These are phyloP conservation scores for Tillus elongatus DNA, from an alignment of 2,888 invertebrate species.

Conservation along the genomic window DNA sequence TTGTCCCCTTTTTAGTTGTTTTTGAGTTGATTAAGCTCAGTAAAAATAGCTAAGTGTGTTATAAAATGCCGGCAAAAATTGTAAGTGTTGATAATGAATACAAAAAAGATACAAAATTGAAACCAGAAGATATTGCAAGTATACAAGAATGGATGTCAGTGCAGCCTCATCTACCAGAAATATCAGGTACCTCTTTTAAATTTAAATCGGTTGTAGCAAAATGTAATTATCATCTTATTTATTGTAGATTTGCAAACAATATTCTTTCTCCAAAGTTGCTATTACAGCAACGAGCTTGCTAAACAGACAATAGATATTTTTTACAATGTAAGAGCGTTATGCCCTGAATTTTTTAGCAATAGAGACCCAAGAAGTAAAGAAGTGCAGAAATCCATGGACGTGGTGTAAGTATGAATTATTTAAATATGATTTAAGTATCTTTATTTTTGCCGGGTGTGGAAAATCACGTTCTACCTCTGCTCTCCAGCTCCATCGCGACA, in stretches of 20 bases:
- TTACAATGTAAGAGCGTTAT: conserved; percentile 55
- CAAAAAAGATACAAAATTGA: neutral
- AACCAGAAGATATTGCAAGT: neutral
- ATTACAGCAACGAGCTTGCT: conserved; percentile 54
- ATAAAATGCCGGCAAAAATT: neutral
- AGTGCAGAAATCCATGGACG: conserved; percentile 39
- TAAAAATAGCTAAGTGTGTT: too few species aligned
- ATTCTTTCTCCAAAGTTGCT: conserved; percentile 54
- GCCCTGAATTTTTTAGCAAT: conserved; percentile 53
- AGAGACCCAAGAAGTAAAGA: conserved; percentile 44
- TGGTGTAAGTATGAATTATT: conserved; percentile 43
- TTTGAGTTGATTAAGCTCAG: too few species aligned
- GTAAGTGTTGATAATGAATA: neutral
- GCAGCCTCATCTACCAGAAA: conserved; percentile 2
- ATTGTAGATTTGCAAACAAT: neutral
- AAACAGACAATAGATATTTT: conserved; percentile 60
- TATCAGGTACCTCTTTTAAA: neutral
- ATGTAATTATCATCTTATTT: too few species aligned
- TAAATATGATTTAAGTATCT: too few species aligned
- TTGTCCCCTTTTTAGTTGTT: too few species aligned
- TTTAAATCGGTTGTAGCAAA: too few species aligned
- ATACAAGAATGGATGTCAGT: neutral
- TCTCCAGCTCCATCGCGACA: too few species aligned
- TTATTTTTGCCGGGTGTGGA: too few species aligned
- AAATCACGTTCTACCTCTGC: too few species aligned